phyloP scores from a whole-genome alignment of 2,888 invertebrate genomes.

The Dicyrtomina minuta region DNA sequence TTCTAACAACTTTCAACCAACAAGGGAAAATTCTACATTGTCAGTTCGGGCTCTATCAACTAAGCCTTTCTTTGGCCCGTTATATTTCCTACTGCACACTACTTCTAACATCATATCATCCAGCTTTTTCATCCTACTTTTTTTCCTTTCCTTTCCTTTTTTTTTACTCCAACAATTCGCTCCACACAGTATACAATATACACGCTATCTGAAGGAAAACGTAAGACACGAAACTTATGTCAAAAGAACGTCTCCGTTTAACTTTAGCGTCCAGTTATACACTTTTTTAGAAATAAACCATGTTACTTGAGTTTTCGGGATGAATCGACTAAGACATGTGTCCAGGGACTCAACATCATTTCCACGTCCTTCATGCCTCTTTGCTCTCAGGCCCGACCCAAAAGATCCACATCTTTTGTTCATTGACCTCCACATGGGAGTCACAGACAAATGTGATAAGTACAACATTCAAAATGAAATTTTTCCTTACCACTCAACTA shows the following conservation, averaged over 20 bases:
- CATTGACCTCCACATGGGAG: slow-evolving; percentile 27
- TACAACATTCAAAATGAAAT: slow-evolving; percentile 16
- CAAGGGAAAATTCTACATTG: slow-evolving; percentile 3
- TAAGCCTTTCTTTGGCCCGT: background rate
- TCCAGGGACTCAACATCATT: slow-evolving; percentile 21
- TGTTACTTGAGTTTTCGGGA: slow-evolving; percentile 15
- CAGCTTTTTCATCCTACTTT: background rate
- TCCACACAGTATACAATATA: background rate
- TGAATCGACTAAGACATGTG: slow-evolving; percentile 18
- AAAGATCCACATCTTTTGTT: slow-evolving; percentile 6
- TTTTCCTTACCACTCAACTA: slow-evolving; percentile 5
- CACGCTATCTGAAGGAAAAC: too few relatives aligned
- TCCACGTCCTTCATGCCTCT: slow-evolving; percentile 14
- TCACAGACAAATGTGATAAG: slow-evolving; percentile 26
- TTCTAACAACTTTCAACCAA: slow-evolving; percentile 17
- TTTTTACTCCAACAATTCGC: slow-evolving; percentile 13
- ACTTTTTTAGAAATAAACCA: slow-evolving; percentile 24
- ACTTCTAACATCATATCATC: too few relatives aligned
- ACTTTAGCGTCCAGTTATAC: slow-evolving; percentile 1
- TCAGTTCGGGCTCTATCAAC: background rate
- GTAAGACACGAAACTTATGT: too few relatives aligned
- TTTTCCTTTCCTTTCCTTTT: slow-evolving; percentile 20
- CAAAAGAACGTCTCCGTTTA: too few relatives aligned
- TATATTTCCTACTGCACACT: background rate
- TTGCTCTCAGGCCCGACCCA: background rate